Percentiles rank a stretch among this genome's conserved stretches.
Evolutionary conservation across 2,113 vertebrate genomes (phyloP).

Genomic region (Pluvianellus socialis): DNA sequence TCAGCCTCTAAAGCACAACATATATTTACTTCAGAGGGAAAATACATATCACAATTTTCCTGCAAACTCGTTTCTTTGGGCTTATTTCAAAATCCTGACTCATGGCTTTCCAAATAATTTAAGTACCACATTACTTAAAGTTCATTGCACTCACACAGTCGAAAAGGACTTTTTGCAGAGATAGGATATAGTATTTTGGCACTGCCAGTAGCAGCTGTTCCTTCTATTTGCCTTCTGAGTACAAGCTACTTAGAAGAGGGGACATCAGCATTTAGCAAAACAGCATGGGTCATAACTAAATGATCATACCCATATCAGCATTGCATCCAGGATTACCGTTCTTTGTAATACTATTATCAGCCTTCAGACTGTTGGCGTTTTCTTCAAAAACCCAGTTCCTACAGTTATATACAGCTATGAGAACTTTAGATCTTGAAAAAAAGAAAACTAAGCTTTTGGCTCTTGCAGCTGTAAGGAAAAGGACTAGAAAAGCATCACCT

Average conservation of each 20-base stretch:
- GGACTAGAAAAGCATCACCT: neutral
- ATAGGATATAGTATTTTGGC: neutral
- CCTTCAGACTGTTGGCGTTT: neutral
- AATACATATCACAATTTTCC: neutral
- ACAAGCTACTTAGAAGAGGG: neutral
- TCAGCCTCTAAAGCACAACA: neutral
- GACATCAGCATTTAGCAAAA: neutral
- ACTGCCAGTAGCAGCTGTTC: neutral
- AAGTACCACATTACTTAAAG: neutral
- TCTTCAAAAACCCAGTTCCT: neutral
- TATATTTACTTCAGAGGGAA: neutral
- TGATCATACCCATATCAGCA: no score
- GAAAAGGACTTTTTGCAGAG: neutral
- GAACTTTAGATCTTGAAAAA: neutral
- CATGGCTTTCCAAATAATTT: neutral
- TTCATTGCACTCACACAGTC: neutral
- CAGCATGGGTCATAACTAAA: neutral
- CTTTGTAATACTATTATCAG: neutral
- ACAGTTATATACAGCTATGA: neutral
- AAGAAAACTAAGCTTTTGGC: neutral
- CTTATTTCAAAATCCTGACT: neutral
- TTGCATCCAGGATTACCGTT: neutral
- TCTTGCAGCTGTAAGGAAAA: neutral
- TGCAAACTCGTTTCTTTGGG: neutral
- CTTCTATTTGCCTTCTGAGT: neutral